These are phyloP conservation scores for Anser brachyrhynchus DNA, from an alignment of 2,113 vertebrate species.

Conservation along the genomic window DNA sequence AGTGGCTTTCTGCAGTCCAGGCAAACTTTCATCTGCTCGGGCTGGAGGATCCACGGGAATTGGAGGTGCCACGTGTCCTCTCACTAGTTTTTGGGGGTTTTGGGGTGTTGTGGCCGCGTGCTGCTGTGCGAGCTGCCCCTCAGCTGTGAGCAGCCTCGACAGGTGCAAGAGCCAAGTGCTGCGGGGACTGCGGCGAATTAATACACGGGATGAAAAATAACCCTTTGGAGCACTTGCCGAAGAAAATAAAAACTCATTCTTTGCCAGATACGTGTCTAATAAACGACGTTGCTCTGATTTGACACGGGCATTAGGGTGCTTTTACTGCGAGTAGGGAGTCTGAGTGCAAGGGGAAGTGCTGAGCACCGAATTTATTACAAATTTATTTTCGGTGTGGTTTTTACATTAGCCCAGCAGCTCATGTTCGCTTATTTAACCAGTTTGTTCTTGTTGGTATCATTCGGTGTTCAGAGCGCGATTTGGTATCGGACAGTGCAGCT, in stretches of 20 bases:
- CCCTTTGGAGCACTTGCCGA: neutral
- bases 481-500: neutral
- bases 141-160: neutral
- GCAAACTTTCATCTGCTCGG: too few relatives aligned
- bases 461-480: neutral
- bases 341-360: neutral
- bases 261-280: neutral
- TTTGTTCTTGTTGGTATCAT: neutral
- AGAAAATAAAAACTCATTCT: neutral
- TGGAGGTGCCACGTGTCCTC: neutral
- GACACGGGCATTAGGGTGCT: neutral
- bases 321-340: too few relatives aligned
- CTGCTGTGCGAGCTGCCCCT: neutral
- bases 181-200: neutral
- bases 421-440: neutral
- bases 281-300: neutral
- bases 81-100: accelerated
- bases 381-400: too few relatives aligned
- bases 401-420: neutral
- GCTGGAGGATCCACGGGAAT: neutral
- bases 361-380: neutral
- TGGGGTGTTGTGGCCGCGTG: neutral
- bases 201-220: neutral
- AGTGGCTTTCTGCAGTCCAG: neutral
- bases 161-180: neutral